Evolutionary conservation across 1,140 invertebrate genomes (phyloP).

Genomic region (Diabrotica undecimpunctata): DNA sequence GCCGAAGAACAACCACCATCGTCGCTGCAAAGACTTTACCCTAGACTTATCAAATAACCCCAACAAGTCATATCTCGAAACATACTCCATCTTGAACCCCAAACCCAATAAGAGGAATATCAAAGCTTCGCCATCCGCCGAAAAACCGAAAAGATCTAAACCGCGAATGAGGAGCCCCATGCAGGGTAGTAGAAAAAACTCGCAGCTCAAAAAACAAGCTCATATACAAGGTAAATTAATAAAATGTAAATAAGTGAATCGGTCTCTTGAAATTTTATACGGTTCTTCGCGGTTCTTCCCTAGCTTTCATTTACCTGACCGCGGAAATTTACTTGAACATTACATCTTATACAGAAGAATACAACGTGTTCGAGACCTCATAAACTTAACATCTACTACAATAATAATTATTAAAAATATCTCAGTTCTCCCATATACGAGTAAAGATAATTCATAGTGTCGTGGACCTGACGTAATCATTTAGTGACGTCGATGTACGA

Average conservation of each 20-base stretch:
- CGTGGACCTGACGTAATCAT: too few relatives aligned
- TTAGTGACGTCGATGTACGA: too few relatives aligned
- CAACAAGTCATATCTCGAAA: conserved; percentile 37
- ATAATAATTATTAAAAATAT: too few relatives aligned
- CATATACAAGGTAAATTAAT: neutral
- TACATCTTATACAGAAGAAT: too few relatives aligned
- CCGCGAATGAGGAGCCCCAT: conserved; percentile 57
- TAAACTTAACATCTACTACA: too few relatives aligned
- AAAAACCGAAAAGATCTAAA: conserved; percentile 50
- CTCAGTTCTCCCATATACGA: too few relatives aligned
- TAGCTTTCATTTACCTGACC: too few relatives aligned
- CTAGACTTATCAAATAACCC: conserved; percentile 59
- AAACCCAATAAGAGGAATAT: conserved; percentile 49
- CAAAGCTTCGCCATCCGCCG: conserved; percentile 43
- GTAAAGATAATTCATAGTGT: too few relatives aligned
- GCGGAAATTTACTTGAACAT: too few relatives aligned
- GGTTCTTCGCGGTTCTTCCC: too few relatives aligned
- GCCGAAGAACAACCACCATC: conserved; percentile 52
- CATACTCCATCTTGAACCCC: conserved; percentile 47
- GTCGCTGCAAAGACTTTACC: conserved; percentile 61
- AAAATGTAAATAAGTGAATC: conserved; percentile 5
- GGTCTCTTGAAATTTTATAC: too few relatives aligned
- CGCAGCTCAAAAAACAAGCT: conserved; percentile 32
- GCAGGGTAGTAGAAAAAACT: conserved; percentile 44
- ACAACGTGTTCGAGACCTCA: too few relatives aligned